Base-by-base conservation (phyloP, 1,140 invertebrate species). In the Heterodera schachtii region DNA sequence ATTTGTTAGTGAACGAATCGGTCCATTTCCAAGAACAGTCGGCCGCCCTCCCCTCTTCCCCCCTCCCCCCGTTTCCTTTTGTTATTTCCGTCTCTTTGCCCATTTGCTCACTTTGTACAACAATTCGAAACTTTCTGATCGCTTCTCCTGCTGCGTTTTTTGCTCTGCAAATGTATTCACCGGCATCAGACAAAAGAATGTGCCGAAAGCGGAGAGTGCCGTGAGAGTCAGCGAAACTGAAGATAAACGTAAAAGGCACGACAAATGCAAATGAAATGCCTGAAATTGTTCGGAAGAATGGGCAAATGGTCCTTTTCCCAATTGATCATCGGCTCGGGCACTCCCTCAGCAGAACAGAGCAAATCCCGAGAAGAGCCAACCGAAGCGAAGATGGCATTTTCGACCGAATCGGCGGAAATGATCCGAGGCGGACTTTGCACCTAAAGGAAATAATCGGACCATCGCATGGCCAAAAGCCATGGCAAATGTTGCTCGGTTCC, bases 101-200 rank as follows among this genome's bases (percentile, higher is more conserved):
- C 49, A 52, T 11, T 52, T 43, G 16, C 46, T 47, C 80, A 83
- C 84, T 57, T n/a, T 83, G 75, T 6, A 84, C 74, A 49, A 83
- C 75, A n/a, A 86, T 52, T 41, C 52, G 21, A 70, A 84, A 21
- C 5, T 16, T 75, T 70, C 70, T 82, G n/a, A 73, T 82, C 66
- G 92, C 93, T 43, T 91, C 90, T 0, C 94, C 95, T 9, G 95
- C 95, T 19, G 92, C 91, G 89, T 96, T 97, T 64, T 91, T 92
- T 0, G 95, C 95, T 21, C 92, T 92, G 88, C 96, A 97, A 66
- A 93, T 93, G 87, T 95, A 96, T 52, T 92, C 92, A 0, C 94
- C 94, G 69, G 93, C 92, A 90, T 97, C 71, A 3, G 47, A 46
- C 43, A 77, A 47, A 19, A 83, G 41, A 21, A 82, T 64, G 60